Evolutionary conservation across 2,113 vertebrate genomes (phyloP), one percentile per base, ranked within the genome.

Genomic region (Mohoua ochrocephala): DNA sequence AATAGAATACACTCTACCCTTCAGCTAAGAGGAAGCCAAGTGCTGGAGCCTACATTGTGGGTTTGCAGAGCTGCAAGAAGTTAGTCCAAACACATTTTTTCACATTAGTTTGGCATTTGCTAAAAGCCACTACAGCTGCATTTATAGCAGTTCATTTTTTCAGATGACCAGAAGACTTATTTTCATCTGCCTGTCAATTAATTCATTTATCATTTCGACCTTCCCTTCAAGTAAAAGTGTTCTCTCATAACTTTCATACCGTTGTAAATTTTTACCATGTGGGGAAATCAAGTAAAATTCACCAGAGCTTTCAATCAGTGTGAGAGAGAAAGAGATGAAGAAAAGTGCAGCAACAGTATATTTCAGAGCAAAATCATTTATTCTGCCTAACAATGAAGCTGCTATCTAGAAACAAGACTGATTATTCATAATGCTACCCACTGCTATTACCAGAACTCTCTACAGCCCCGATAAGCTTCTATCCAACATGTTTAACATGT

Each of bases 331-430:
- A 84, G 13, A 85, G 45, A 89, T 49, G 70, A 96, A 95, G 53
- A 73, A 95, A 94, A 94, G 78, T 56, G 53, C 59, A 89, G 78
- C 79, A 95, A 93, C 17, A 2, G 91, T 91, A 74, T 35, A 95
- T 95, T 93, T 96, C 91, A 86, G 91, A 93, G 84, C 35, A 95
- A 96, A 97, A 97, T 89, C 49, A 87, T 93, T 94, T 97, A 88
- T 96, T 96, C 92, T 90, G 89, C 94, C 91, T 94, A 95, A 94
- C 94, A 93, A 93, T 96, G 94, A 93, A 94, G 78, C 75, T 90
- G 88, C 86, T 96, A 91, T 96, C 96, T 94, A 92, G 96, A 92
- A 96, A 96, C 80, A 82, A 93, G 91, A 92, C 77, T 77, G 94
- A 95, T 97, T 92, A 96, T 95, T 91, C 94, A 85, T 95, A 90